Percentiles rank a stretch among this genome's conserved stretches.
Conservation (phyloP, 2,797 vertebrate genomes). For the Paratrypauchen microcephalus region DNA sequence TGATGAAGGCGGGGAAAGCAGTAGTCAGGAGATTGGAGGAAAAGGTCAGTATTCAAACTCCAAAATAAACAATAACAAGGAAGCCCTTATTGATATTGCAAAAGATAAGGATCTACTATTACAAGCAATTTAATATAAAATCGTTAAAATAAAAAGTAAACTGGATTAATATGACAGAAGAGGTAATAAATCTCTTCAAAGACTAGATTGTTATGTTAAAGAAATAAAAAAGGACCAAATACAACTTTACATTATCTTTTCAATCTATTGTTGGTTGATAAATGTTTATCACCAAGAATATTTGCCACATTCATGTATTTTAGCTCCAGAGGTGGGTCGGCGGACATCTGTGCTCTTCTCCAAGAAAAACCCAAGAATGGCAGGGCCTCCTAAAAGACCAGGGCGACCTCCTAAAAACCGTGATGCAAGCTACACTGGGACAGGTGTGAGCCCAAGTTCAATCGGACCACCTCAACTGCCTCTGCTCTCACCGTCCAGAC, state of each 20-base stretch:
- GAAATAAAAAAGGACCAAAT: too few species aligned
- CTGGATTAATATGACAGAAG: too few species aligned
- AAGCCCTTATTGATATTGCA: neutral
- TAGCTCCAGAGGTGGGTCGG: constrained; percentile 94
- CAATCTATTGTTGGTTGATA: neutral
- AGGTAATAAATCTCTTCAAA: too few species aligned
- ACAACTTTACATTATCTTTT: too few species aligned
- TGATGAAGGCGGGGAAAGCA: constrained; percentile 96
- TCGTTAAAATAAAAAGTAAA: too few species aligned
- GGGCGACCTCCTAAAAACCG: constrained; percentile 96
- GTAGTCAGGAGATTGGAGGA: constrained; percentile 93
- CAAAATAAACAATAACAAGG: neutral
- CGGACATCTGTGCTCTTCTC: constrained; percentile 98
- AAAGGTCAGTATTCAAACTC: constrained; percentile 80
- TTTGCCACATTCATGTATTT: constrained; percentile 9
- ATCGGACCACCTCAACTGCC: constrained; percentile 94
- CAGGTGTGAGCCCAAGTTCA: constrained; percentile 86
- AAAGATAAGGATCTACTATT: neutral
- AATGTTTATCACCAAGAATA: neutral
- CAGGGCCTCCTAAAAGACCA: constrained; percentile 93
- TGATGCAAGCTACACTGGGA: constrained; percentile 79
- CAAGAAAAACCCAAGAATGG: constrained; percentile 96
- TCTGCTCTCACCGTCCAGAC: constrained; percentile 81
- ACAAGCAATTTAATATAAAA: neutral
- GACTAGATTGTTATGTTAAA: too few species aligned